Evolutionary conservation across 1,140 invertebrate species (phyloP), one percentile per base, ranked within the genome.

Genomic region (Lasioglossum albipes): DNA sequence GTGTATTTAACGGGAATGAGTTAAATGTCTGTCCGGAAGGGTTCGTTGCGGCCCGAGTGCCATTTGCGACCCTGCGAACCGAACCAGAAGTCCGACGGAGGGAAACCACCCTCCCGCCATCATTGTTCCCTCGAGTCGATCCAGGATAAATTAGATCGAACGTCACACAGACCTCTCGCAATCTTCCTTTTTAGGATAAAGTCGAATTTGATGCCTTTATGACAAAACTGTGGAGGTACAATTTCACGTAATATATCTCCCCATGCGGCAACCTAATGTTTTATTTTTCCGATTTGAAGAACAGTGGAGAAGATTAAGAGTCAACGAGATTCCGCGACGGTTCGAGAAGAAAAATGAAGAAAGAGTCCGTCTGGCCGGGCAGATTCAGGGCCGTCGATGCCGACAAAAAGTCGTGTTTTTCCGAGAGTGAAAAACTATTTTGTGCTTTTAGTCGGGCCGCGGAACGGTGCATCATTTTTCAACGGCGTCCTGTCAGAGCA

Each of bases 381-480:
- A 45, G 54, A 76, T 83, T 83, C 75, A 72, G 84, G 74, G 66
- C 65, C 73, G 79, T 54, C 27, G 72, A 70, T 22, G 64, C 57
- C 61, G 59, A 49, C 67, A 81, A 74, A 67, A 76, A 77, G 74
- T 74, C 81, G 73, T 85, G 77, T 85, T 86, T 89, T 81, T 80
- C 81, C 85, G 65, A 62, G 72, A 79, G 75, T 67, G 85, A 89
- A 87, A 90, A 89, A 89, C 84, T 85, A 88, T 88, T 85, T 85
- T 79, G 86, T 89, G 88, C 88, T 89, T 90, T 91, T 88, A 90
- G 90, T 75, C 86, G 82, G 86, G 87, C 85, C 84, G 87, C 82
- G 84, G 89, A 49, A 87, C 84, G 82, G 67, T 62, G 86, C 82
- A 92, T 91, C 91, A 92, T 93, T 92, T 92, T 92, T 92, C 91